Percentiles rank a stretch among this genome's conserved stretches.
Evolutionary conservation across 1,140 invertebrate species (phyloP).

Genomic region (Acromyrmex echinatior): DNA sequence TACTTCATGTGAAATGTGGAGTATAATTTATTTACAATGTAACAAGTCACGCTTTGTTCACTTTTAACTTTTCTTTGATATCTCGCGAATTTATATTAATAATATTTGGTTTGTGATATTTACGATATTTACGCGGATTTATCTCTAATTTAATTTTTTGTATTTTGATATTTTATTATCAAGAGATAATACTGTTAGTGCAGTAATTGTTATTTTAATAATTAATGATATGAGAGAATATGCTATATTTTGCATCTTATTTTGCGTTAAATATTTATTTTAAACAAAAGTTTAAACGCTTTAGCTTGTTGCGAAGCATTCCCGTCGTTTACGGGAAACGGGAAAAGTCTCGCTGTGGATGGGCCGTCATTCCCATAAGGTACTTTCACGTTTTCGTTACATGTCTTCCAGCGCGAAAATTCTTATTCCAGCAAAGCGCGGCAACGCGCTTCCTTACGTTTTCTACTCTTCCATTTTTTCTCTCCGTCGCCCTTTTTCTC

Average conservation of each 20-base stretch:
- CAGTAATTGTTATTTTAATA: background rate
- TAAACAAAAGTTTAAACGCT: conserved; percentile 1
- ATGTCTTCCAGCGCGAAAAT: conserved; percentile 46
- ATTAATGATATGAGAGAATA: background rate
- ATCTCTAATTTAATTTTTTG: background rate
- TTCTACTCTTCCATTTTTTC: conserved; percentile 27
- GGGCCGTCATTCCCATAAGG: conserved; percentile 54
- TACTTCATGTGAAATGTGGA: background rate
- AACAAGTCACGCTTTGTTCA: conserved; percentile 14
- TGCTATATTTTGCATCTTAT: too few relatives aligned
- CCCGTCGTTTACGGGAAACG: background rate
- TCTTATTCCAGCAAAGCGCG: conserved; percentile 65
- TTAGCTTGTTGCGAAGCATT: background rate
- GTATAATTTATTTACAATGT: conserved; percentile 30
- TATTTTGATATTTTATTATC: background rate
- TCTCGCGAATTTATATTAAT: conserved; percentile 10
- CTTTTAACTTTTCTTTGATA: conserved; percentile 1
- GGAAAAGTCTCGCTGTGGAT: conserved; percentile 40
- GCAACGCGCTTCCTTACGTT: conserved; percentile 46
- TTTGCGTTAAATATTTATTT: background rate
- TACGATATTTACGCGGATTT: background rate
- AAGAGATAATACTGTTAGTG: background rate
- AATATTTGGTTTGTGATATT: background rate
- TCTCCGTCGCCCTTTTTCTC: conserved; percentile 49
- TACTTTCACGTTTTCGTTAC: conserved; percentile 61